Evolutionary conservation across 2,888 invertebrate species (phyloP).

Genomic region (Unio delphinus): DNA sequence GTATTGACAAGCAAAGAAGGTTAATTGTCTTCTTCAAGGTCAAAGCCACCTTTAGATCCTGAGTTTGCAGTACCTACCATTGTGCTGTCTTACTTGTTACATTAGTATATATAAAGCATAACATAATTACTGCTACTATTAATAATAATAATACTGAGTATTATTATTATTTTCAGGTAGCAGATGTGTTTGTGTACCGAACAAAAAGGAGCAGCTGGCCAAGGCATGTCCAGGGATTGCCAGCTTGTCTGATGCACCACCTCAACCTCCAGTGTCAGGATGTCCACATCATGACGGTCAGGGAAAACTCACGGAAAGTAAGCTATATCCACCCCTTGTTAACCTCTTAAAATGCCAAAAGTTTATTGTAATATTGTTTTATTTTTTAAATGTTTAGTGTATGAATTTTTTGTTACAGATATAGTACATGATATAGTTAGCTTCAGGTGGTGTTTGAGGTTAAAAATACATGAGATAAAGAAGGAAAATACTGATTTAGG

Average conservation of each 20-base stretch:
- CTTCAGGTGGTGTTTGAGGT: too few relatives aligned
- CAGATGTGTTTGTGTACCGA: slow-evolving; percentile 61
- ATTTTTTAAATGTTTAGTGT: not conserved
- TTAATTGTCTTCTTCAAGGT: too few relatives aligned
- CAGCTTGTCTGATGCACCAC: slow-evolving; percentile 52
- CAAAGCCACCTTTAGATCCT: too few relatives aligned
- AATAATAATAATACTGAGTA: not conserved
- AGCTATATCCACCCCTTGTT: not conserved
- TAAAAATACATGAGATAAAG: too few relatives aligned
- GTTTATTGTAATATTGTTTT: not conserved
- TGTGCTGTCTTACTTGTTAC: too few relatives aligned
- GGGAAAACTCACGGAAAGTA: slow-evolving; percentile 40
- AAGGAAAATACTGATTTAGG: too few relatives aligned
- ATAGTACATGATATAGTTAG: too few relatives aligned
- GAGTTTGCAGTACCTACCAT: too few relatives aligned
- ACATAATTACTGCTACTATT: too few relatives aligned
- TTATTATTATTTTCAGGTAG: slow-evolving; percentile 72
- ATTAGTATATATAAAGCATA: too few relatives aligned
- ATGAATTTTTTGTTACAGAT: not conserved
- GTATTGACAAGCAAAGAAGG: too few relatives aligned
- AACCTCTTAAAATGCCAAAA: not conserved
- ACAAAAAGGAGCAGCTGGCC: slow-evolving; percentile 54
- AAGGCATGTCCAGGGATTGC: slow-evolving; percentile 59
- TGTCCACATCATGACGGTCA: slow-evolving; percentile 41
- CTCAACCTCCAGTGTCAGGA: slow-evolving; percentile 50